Conservation (phyloP, 2,113 vertebrate genomes). For the Climacteris rufus region DNA sequence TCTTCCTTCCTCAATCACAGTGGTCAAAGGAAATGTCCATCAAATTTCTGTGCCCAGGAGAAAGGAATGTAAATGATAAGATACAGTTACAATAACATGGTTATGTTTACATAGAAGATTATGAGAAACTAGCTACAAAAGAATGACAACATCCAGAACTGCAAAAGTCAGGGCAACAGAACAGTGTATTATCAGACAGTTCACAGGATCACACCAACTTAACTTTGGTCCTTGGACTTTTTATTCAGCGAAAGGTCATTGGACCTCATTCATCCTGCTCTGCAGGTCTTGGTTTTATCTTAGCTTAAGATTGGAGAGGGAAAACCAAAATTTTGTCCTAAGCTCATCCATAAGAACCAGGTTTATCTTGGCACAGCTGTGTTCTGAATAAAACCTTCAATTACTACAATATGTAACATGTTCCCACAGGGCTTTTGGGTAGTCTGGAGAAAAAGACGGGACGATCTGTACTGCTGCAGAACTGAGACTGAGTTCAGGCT, state of each 20-base stretch:
- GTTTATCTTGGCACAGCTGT: neutral
- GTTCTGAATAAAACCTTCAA: slow-evolving; percentile 29
- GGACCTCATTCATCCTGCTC: neutral
- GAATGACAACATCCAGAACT: no score
- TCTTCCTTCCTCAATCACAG: no score
- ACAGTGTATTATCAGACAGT: neutral
- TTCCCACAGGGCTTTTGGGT: neutral
- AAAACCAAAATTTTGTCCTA: neutral
- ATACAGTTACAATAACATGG: no score
- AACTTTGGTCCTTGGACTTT: neutral
- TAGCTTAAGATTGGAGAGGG: neutral
- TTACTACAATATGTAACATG: neutral
- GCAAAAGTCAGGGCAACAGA: no score
- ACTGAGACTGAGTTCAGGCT: neutral
- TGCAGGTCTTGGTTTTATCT: neutral
- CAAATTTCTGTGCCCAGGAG: no score
- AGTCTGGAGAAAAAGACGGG: neutral
- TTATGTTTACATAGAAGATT: no score
- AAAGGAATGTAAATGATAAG: no score
- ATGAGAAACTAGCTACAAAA: no score
- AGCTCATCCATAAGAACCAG: neutral
- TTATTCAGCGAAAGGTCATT: neutral
- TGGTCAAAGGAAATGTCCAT: no score
- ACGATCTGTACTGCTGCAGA: neutral
- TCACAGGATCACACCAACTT: neutral